These are phyloP conservation scores for Centropristis striata DNA, from an alignment of 2,113 vertebrate genomes.

Conservation along the genomic window DNA sequence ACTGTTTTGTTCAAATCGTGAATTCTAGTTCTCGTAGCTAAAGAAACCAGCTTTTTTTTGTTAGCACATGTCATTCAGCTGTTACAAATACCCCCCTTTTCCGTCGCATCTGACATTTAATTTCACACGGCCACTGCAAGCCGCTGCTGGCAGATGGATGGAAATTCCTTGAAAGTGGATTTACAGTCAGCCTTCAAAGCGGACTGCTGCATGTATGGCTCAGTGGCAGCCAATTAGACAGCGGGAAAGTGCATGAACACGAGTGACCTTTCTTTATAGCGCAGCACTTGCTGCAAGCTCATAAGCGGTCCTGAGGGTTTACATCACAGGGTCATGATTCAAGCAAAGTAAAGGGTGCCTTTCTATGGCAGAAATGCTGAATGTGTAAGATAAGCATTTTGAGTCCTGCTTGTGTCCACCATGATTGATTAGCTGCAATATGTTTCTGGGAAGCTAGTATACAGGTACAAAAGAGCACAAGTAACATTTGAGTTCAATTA, in stretches of 20 bases:
- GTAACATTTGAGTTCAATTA: no score
- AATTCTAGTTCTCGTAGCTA: not conserved
- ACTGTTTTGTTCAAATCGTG: conserved; percentile 27
- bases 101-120: conserved; percentile 51
- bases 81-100: conserved; percentile 21
- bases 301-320: no score
- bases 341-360: not conserved
- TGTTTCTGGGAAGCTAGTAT: not conserved
- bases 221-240: conserved; percentile 18
- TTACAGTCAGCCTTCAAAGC: conserved; percentile 50
- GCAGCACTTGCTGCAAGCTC: not conserved
- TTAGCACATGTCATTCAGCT: conserved; percentile 35
- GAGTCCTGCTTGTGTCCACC: not conserved
- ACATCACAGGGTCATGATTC: not conserved
- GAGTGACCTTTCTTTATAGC: not conserved
- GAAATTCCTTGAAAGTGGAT: conserved; percentile 52
- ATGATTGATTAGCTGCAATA: not conserved
- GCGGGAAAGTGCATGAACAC: not conserved
- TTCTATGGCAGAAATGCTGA: not conserved
- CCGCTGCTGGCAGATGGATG: conserved; percentile 36
- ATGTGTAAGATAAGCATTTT: not conserved
- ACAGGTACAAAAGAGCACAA: no score
- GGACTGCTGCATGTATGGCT: conserved; percentile 12
- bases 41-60: conserved; percentile 27
- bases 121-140: conserved; percentile 39